phyloP scores from a whole-genome alignment of 2,888 invertebrate species.

The Sericinus montela region DNA sequence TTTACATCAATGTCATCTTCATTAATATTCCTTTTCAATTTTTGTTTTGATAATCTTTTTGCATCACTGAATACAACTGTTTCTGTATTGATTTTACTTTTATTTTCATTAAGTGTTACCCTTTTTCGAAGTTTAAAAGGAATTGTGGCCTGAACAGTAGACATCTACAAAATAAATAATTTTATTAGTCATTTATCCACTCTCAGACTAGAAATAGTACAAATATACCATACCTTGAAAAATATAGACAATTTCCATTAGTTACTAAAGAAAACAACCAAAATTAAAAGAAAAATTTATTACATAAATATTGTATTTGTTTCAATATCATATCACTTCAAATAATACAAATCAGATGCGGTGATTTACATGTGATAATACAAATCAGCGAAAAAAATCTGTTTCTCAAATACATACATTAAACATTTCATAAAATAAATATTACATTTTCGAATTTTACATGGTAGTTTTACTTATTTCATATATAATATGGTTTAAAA shows the following conservation, averaged over 20 bases:
- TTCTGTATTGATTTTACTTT: constrained; percentile 42
- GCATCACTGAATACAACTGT: constrained; percentile 39
- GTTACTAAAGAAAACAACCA: constrained; percentile 2
- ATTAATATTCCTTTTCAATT: constrained; percentile 11
- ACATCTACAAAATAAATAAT: constrained; percentile 49
- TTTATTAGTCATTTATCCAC: background rate
- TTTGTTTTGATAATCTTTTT: constrained; percentile 33
- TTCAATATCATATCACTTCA: background rate
- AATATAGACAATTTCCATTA: background rate
- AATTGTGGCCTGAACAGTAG: constrained; percentile 65
- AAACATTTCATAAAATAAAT: background rate
- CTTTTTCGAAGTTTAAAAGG: constrained; percentile 73
- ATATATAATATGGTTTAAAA: background rate
- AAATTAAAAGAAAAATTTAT: constrained; percentile 2
- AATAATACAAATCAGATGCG: constrained; percentile 22
- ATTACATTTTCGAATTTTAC: background rate
- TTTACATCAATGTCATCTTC: constrained; percentile 1
- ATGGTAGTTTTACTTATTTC: background rate
- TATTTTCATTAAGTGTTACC: constrained; percentile 36
- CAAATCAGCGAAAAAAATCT: no score
- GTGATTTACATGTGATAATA: constrained; percentile 11
- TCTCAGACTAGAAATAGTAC: background rate
- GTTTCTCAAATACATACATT: no score
- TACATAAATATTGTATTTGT: constrained; percentile 12
- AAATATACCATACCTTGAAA: background rate